A percentile compares a stretch with the other conserved stretches of the same genome.
These are phyloP conservation scores for Lottia gigantea DNA, from an alignment of 2,888 invertebrate species.

Conservation along the genomic window DNA sequence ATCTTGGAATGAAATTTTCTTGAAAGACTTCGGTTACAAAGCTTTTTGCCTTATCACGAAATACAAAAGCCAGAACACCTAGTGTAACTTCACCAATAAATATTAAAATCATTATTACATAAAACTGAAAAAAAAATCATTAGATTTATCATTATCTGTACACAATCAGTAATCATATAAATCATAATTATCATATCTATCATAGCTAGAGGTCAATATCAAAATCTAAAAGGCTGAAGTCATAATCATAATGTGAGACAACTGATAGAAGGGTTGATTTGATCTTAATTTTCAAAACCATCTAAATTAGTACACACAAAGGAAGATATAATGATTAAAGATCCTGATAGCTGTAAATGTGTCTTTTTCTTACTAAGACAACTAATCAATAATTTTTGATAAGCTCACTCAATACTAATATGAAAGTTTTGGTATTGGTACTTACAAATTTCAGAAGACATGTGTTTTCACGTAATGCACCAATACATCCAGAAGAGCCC, in stretches of 20 bases:
- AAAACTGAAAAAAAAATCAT: constrained; percentile 78
- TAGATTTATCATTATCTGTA: constrained; percentile 3
- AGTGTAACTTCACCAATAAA: constrained; percentile 92
- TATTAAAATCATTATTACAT: constrained; percentile 85
- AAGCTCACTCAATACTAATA: too few species aligned
- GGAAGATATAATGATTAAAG: too few species aligned
- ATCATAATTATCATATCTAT: too few species aligned
- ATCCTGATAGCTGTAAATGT: too few species aligned
- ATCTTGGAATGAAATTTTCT: constrained; percentile 90
- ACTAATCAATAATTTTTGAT: too few species aligned
- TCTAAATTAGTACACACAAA: too few species aligned
- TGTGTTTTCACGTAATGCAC: constrained; percentile 90
- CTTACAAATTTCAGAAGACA: constrained; percentile 88
- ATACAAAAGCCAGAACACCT: constrained; percentile 92
- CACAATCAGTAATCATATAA: not conserved
- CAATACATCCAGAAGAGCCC: constrained; percentile 93
- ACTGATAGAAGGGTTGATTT: too few species aligned
- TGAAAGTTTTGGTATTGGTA: not conserved
- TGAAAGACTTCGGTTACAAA: constrained; percentile 83
- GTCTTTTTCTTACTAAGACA: too few species aligned
- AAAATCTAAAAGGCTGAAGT: too few species aligned
- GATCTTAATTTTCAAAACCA: too few species aligned
- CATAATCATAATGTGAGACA: too few species aligned
- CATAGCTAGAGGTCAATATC: too few species aligned
- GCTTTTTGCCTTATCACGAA: constrained; percentile 88